Conservation (phyloP, 2,888 invertebrate genomes). For the Chloromyia formosa region DNA sequence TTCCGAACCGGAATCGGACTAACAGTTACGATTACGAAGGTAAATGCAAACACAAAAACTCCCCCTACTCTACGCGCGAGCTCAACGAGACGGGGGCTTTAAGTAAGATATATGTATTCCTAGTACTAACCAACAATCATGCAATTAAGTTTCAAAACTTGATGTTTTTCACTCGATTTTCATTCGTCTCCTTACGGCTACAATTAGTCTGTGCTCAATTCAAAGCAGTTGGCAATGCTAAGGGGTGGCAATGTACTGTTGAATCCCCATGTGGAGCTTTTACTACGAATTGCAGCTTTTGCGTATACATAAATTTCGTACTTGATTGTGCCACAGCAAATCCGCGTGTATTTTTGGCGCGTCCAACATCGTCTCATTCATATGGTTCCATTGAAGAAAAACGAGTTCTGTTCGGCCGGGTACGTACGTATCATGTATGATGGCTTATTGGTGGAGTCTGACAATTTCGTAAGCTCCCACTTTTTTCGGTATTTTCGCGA, state of each 20-base stretch:
- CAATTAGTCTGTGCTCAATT: too few species aligned
- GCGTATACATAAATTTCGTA: conserved; percentile 23
- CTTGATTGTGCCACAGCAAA: neutral
- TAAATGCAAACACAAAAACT: too few species aligned
- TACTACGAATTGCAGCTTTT: conserved; percentile 18
- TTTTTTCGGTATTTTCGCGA: conserved; percentile 6
- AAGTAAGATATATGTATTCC: too few species aligned
- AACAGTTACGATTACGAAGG: too few species aligned
- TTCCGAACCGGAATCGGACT: too few species aligned
- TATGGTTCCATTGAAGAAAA: conserved; percentile 13
- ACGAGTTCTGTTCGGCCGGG: neutral
- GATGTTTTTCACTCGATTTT: too few species aligned
- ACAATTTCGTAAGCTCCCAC: conserved; percentile 35
- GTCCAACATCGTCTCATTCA: neutral
- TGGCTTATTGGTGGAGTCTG: neutral
- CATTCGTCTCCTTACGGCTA: too few species aligned
- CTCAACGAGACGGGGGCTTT: too few species aligned
- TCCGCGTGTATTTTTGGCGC: conserved; percentile 16
- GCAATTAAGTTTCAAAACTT: too few species aligned
- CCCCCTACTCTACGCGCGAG: too few species aligned
- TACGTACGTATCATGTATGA: neutral
- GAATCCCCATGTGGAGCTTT: neutral
- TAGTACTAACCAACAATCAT: too few species aligned
- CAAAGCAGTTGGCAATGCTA: neutral
- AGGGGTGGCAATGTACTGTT: neutral